phyloP scores from a whole-genome alignment of 2,797 vertebrate genomes.

The Tympanoctomys barrerae region DNA sequence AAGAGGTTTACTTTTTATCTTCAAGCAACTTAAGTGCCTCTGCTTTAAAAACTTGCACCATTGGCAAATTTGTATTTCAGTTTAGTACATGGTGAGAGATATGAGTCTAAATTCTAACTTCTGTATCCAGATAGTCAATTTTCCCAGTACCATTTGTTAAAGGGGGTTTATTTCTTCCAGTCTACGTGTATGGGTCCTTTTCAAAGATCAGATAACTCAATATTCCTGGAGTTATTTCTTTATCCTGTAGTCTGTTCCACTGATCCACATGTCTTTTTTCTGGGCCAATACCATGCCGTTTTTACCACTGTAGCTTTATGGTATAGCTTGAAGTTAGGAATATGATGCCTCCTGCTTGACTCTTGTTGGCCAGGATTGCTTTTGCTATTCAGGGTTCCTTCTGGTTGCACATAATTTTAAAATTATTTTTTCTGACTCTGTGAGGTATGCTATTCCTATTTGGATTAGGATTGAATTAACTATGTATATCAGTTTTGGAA shows the following conservation, averaged over 20 bases:
- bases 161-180: too few species aligned
- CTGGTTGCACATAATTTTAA: not conserved
- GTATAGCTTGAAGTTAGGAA: not conserved
- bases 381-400: not conserved
- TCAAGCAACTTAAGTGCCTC: not conserved
- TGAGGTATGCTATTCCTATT: not conserved
- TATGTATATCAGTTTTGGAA: not conserved
- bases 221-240: not conserved
- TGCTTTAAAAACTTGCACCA: not conserved
- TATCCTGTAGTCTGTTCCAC: not conserved
- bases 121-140: not conserved
- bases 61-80: not conserved
- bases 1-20: not conserved
- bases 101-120: not conserved
- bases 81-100: not conserved
- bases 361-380: not conserved
- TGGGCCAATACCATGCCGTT: not conserved
- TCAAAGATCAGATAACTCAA: not conserved
- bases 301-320: not conserved
- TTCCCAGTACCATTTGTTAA: not conserved
- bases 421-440: not conserved
- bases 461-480: too few species aligned
- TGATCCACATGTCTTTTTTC: not conserved
- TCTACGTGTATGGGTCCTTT: not conserved
- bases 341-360: too few species aligned